Evolutionary conservation across 2,113 vertebrate genomes (phyloP).

Genomic region (Myodes glareolus): DNA sequence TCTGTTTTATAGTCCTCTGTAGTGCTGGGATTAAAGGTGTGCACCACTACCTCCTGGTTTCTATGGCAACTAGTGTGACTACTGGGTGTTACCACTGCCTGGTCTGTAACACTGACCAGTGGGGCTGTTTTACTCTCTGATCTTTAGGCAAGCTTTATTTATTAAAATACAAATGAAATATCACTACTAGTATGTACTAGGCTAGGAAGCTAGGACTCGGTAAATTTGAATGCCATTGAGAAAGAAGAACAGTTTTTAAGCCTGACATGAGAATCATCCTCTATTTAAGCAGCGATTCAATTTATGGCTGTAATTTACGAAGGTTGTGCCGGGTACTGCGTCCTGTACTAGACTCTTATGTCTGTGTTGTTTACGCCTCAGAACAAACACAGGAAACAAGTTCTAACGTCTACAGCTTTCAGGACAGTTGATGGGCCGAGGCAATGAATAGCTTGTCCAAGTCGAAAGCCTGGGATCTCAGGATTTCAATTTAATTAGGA

Average conservation of each 20-base stretch:
- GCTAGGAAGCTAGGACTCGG: neutral
- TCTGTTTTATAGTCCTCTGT: no score
- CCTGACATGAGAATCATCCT: neutral
- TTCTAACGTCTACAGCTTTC: neutral
- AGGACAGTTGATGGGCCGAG: neutral
- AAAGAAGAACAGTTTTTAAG: neutral
- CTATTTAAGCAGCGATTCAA: neutral
- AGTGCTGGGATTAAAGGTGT: no score
- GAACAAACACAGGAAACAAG: neutral
- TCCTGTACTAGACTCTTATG: neutral
- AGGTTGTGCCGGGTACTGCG: neutral
- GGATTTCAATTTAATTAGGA: neutral
- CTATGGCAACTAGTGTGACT: no score
- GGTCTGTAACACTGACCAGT: no score
- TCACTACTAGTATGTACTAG: no score
- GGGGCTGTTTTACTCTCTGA: no score
- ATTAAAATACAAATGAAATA: no score
- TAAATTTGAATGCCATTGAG: neutral
- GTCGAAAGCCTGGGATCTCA: neutral
- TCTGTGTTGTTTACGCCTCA: neutral
- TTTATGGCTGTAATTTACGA: neutral
- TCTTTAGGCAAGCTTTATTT: no score
- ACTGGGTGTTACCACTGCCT: no score
- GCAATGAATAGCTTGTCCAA: neutral
- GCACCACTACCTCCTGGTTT: no score